Evolutionary conservation across 2,797 vertebrate genomes (phyloP), one percentile per base, ranked within the genome.

Genomic region (Bovichtus variegatus): DNA sequence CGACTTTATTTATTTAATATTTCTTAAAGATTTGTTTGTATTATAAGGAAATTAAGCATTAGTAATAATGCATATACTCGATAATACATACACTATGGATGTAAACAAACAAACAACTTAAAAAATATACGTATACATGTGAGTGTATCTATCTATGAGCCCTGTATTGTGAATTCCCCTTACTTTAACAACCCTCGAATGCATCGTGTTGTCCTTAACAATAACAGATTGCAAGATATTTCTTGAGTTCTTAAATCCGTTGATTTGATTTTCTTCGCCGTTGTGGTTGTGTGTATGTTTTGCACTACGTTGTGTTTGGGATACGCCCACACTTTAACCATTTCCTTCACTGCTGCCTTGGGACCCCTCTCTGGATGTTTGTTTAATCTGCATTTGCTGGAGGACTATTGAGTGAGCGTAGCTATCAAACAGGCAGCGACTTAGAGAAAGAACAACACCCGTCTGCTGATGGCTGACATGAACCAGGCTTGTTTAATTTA

Each of bases 361-460:
- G 74, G 78, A 86, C 78, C 81, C 49, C 27, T 78, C 54, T 78
- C 51, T 25, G 47, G 50, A 34, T 87, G 88, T 92, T 93, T 90
- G 76, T 76, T 80, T 84, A 82, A 78, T 83, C 80, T 78, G 63
- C 76, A 62, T 87, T 84, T 74, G 53, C 68, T 21, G 70, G 62
- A 68, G 70, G 57, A 46, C 46, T 15, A 50, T 19, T 60, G 72
- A 74, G 70, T 71, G 64, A 76, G 62, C 59, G 12, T 15, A 49
- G 59, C 75, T 29, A 69, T 67, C 78, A 61, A 72, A 65, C 59
- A 21, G 64, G 60, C 61, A 72, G 66, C 15, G 40, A 2, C 60
- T 63, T 2, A 8, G 55, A 75, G 59, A 85, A 91, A 78, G 66
- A 90, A 87, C 76, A 88, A 81, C 81, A 88, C 25, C 23, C 1